A percentile compares a stretch with the other conserved stretches of the same genome.
Evolutionary conservation across 2,797 vertebrate species (phyloP).

Genomic region (Trematomus bernacchii): DNA sequence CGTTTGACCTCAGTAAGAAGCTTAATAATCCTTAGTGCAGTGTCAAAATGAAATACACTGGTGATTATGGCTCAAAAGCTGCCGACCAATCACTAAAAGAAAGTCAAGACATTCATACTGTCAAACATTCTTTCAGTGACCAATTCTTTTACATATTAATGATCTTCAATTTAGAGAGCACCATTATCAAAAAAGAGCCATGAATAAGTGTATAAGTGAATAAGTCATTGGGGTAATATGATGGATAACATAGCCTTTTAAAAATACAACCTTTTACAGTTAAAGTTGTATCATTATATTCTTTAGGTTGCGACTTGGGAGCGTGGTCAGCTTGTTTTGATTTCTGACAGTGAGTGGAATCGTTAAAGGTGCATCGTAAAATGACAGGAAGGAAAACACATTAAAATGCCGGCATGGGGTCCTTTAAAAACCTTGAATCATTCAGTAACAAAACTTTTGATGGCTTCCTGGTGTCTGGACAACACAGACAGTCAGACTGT

Average conservation of each 20-base stretch:
- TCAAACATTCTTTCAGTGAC: constrained; percentile 23
- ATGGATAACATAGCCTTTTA: neutral
- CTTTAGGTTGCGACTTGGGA: neutral
- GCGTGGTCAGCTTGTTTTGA: constrained; percentile 42
- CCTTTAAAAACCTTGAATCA: constrained; percentile 66
- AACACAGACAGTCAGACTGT: constrained; percentile 62
- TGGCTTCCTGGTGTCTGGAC: constrained; percentile 70
- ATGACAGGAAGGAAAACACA: constrained; percentile 11
- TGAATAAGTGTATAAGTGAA: constrained; percentile 1
- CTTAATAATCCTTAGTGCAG: constrained; percentile 51
- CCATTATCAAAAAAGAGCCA: constrained; percentile 21
- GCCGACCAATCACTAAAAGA: constrained; percentile 34
- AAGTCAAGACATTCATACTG: constrained; percentile 21
- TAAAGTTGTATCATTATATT: neutral
- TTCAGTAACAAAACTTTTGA: constrained; percentile 59
- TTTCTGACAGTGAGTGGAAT: constrained; percentile 21
- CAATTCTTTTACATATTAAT: constrained; percentile 32
- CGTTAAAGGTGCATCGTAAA: constrained; percentile 34
- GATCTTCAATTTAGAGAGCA: constrained; percentile 32
- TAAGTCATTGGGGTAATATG: constrained; percentile 1
- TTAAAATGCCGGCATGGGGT: constrained; percentile 36
- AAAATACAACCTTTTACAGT: neutral
- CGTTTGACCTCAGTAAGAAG: constrained; percentile 49
- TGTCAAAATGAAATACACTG: constrained; percentile 61
- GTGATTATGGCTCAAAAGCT: constrained; percentile 50